Percentiles rank a stretch among this genome's conserved stretches.
phyloP scores from a whole-genome alignment of 2,888 invertebrate species.

The Caenorhabditis zanzibari region DNA sequence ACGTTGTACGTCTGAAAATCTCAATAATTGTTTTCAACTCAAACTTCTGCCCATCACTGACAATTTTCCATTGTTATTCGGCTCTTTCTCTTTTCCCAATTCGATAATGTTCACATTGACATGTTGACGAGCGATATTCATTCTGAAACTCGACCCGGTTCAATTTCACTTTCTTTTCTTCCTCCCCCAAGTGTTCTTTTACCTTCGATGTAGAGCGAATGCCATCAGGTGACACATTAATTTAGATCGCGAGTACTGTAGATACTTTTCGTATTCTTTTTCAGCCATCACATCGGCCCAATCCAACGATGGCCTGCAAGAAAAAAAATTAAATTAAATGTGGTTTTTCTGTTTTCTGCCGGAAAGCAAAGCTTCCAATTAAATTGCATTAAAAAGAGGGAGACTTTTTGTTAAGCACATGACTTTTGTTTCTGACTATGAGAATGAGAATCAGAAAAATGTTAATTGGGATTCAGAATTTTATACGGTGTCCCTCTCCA shows the following conservation, averaged over 20 bases:
- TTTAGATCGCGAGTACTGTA: constrained; percentile 82
- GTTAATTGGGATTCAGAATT: not conserved
- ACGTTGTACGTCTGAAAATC: constrained; percentile 74
- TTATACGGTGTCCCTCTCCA: too few species aligned
- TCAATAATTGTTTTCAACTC: not conserved
- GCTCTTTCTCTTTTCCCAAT: constrained; percentile 75
- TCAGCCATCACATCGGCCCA: constrained; percentile 81
- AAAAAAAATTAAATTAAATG: not conserved
- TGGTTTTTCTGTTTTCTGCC: not conserved
- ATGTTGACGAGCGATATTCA: constrained; percentile 68
- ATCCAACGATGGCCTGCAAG: constrained; percentile 72
- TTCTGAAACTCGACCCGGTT: constrained; percentile 58
- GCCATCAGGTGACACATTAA: constrained; percentile 82
- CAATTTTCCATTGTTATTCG: constrained; percentile 76
- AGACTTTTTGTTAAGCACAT: constrained; percentile 10
- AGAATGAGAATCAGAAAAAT: not conserved
- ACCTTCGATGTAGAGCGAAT: constrained; percentile 79
- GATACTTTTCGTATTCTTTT: constrained; percentile 82
- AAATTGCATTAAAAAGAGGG: constrained; percentile 23
- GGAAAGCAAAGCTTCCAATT: constrained; percentile 32
- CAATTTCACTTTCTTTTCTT: constrained; percentile 15
- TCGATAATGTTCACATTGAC: constrained; percentile 75
- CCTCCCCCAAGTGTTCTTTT: constrained; percentile 9
- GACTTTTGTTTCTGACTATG: not conserved
- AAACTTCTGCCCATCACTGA: constrained; percentile 32